Evolutionary conservation across 1,140 invertebrate species (phyloP).

Genomic region (Drosophila carrolli): DNA sequence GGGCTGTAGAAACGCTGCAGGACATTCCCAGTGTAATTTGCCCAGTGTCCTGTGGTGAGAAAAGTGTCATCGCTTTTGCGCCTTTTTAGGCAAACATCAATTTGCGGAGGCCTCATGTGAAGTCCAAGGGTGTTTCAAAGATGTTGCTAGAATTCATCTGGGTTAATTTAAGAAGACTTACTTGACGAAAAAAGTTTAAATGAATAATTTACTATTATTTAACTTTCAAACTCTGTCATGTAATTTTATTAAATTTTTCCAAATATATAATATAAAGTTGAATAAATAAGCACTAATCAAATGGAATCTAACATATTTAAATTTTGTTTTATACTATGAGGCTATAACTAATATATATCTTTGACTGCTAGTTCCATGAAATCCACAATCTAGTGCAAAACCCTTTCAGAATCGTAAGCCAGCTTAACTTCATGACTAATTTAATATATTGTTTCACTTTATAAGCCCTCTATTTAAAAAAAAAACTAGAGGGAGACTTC

Average conservation of each 20-base stretch:
- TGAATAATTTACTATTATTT: not conserved
- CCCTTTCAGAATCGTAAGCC: not conserved
- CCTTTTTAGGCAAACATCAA: constrained; percentile 37
- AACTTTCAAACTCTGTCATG: too few relatives aligned
- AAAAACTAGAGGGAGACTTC: not conserved
- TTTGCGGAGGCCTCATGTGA: constrained; percentile 43
- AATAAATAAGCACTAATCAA: too few relatives aligned
- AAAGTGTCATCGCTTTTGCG: constrained; percentile 24
- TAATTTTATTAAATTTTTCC: too few relatives aligned
- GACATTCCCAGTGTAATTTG: constrained; percentile 40
- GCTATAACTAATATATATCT: too few relatives aligned
- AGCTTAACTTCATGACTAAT: constrained; percentile 12
- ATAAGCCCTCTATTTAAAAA: constrained; percentile 9
- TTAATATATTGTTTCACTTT: constrained; percentile 4
- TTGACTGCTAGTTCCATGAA: too few relatives aligned
- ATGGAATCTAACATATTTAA: too few relatives aligned
- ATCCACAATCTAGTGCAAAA: not conserved
- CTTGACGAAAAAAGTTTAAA: too few relatives aligned
- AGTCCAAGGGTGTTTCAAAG: not conserved
- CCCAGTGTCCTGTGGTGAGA: constrained; percentile 44
- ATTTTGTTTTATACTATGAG: too few relatives aligned
- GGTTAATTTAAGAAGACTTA: not conserved
- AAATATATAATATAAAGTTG: too few relatives aligned
- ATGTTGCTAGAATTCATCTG: too few relatives aligned
- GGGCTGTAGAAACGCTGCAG: constrained; percentile 23